Base-by-base conservation (phyloP, 92 coral and sea anemone species). In the Palythoa caribaeorum region DNA sequence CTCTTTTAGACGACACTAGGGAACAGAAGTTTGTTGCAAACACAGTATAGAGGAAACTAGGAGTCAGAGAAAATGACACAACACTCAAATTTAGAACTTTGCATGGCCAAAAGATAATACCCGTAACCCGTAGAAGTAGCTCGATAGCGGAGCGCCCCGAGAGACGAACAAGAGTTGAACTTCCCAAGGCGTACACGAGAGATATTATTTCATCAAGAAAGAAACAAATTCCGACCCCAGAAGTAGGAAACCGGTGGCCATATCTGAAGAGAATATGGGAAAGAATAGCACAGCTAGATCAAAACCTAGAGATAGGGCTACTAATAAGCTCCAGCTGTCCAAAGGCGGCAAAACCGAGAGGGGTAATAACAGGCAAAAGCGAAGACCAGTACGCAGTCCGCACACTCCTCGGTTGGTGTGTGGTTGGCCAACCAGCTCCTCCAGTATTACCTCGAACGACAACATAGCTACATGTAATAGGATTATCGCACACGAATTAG, bases 1-100 rank as follows among this genome's bases (percentile, higher is more conserved):
- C 92, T 0, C 78, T 85, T 9, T 69, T 90, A n/a, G 90, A 90
- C 38, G 84, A 90, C 40, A 78, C 93, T 0, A 80, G 88, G 28
- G 28, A 28, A 28, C n/a, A 89, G 7, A 90, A 87, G 21, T 91
- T 83, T 65, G 38, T 76, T 0, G 83, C 81, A 17, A 38, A 53
- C 11, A 70, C 54, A 13, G 44, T 83, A 0, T 75, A 54, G 35
- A 51, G 76, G 1, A 68, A 91, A 21, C 91, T 91, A 15, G 83
- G 86, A 14, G 19, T 83, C 16, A 13, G 60, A 50, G 88, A 88
- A 39, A 35, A 68, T 2, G 66, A 66, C 7, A 88, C 83, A 0
- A 76, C 16, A 13, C 35, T 91, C 0, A 85, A 76, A 47, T 73
- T 91, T 1, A 76, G 72, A 28, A 91, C 93, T 0, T 87, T 91